Base-by-base conservation (phyloP, 2,888 invertebrate species). In the Lacanobia wlatinum region DNA sequence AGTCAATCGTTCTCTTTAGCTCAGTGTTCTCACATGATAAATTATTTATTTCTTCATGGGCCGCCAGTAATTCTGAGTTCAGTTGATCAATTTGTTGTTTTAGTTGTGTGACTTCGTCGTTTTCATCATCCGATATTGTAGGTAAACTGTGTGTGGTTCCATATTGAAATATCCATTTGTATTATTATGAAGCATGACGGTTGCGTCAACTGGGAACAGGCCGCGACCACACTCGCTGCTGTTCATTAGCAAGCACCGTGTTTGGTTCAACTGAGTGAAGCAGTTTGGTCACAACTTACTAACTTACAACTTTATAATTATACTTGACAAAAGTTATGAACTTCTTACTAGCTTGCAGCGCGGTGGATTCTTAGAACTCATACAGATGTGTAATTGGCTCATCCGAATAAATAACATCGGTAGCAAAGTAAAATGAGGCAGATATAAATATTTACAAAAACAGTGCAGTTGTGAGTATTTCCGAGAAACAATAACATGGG, bases 371-470 rank as follows among this genome's bases (percentile, higher is more conserved):
- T 34, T 4, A 18, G 48, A 59, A 21, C 1, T 10, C 18, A 18
- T 48, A 16, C 16, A 18, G 7, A 7, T 40, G 2, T 59, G 10
- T 14, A 18, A 18, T 43, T 18, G 16, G n/a, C n/a, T 23, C 16
- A 38, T 38, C 3, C 23, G 3, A 38, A 34, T 43, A 46, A 8
- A 16, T 23, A 58, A 18, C 10, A 64, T 48, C 21, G 18, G 64
- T 18, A 52, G 43, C 68, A 21, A 56, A 58, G 64, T 43, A 18
- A 59, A 58, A 61, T 34, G 43, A 40, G 50, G 12, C 50, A 14
- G 28, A 40, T 56, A 52, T 58, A 60, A 52, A 75, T 67, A 75
- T 64, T 64, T n/a, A 28, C 63, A 28, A 9, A 52, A 1, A 40
- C 38, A 61, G 12, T 61, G n/a, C 5, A 34, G 21, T 56, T 14